Percentiles rank a stretch among this genome's conserved stretches.
Evolutionary conservation across 2,888 invertebrate genomes (phyloP).

Genomic region (Synergus laeviventris): DNA sequence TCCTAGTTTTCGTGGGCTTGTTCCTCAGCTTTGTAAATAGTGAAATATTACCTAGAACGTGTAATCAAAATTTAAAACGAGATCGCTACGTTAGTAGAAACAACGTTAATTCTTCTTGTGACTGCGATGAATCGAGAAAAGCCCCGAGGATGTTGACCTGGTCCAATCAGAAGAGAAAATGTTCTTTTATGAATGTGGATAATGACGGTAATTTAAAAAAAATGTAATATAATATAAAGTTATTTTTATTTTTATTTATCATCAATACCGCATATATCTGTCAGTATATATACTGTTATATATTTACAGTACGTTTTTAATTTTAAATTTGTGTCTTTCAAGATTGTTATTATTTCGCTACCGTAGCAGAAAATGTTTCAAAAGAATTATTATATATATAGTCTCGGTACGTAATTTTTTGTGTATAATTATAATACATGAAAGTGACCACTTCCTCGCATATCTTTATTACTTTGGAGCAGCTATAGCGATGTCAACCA

Average conservation of each 20-base stretch:
- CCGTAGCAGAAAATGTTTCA: not conserved
- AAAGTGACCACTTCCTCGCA: no score
- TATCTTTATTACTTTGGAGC: not conserved
- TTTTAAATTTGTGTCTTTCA: not conserved
- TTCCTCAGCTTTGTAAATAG: slow-evolving; percentile 24
- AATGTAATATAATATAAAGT: not conserved
- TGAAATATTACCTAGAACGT: slow-evolving; percentile 38
- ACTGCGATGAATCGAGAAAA: slow-evolving; percentile 44
- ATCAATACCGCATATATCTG: no score
- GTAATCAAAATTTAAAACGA: slow-evolving; percentile 47
- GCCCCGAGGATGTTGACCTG: slow-evolving; percentile 41
- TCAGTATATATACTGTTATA: not conserved
- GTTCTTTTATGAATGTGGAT: slow-evolving; percentile 39
- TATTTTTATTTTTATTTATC: slow-evolving; percentile 8
- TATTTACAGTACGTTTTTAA: not conserved
- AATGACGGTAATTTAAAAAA: slow-evolving; percentile 53
- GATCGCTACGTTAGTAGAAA: slow-evolving; percentile 54
- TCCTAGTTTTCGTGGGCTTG: slow-evolving; percentile 10
- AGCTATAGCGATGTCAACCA: not conserved
- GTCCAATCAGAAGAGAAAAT: slow-evolving; percentile 9
- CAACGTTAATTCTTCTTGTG: slow-evolving; percentile 54
- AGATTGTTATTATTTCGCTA: slow-evolving; percentile 5
- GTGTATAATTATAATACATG: not conserved
- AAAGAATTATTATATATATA: no score
- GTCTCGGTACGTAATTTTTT: slow-evolving; percentile 6